Conservation (phyloP, 37 sponge, comb jelly and placozoan genomes). For the Ianthella basta region DNA sequence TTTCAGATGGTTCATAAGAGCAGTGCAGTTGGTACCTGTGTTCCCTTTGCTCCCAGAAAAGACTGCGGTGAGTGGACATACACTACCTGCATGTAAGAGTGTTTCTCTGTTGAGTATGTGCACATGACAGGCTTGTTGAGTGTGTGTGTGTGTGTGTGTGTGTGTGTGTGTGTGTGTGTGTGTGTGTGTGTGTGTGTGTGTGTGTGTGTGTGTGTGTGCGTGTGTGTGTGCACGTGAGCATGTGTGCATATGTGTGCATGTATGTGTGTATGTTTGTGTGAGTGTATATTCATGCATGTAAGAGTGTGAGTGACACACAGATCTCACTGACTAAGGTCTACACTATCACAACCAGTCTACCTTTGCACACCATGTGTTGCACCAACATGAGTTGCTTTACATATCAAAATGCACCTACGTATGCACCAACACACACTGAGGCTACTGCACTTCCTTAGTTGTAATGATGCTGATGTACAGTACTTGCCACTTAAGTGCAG, state of each 20-base stretch:
- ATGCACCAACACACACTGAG: too few relatives aligned
- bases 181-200: slow-evolving; percentile 16
- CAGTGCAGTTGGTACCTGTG: background rate
- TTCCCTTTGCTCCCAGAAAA: background rate
- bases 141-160: slow-evolving; percentile 28
- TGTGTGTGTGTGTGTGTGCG: background rate
- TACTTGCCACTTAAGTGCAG: background rate
- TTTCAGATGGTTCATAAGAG: background rate
- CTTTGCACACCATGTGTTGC: slow-evolving; percentile 1
- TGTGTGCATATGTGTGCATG: slow-evolving; percentile 12
- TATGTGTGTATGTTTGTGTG: background rate
- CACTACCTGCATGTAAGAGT: too few relatives aligned
- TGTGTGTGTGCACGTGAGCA: background rate
- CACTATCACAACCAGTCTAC: background rate
- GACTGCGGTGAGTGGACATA: background rate
- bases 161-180: slow-evolving; percentile 19
- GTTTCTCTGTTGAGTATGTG: too few relatives aligned
- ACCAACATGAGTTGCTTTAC: background rate
- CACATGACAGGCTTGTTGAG: background rate
- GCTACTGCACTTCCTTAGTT: too few relatives aligned
- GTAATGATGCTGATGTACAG: too few relatives aligned
- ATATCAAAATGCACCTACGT: too few relatives aligned
- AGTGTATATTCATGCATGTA: background rate
- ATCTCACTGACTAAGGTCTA: background rate
- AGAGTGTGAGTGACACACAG: slow-evolving; percentile 9